These are phyloP conservation scores for Trogon melanurus DNA, from an alignment of 2,113 vertebrate species.

Conservation along the genomic window DNA sequence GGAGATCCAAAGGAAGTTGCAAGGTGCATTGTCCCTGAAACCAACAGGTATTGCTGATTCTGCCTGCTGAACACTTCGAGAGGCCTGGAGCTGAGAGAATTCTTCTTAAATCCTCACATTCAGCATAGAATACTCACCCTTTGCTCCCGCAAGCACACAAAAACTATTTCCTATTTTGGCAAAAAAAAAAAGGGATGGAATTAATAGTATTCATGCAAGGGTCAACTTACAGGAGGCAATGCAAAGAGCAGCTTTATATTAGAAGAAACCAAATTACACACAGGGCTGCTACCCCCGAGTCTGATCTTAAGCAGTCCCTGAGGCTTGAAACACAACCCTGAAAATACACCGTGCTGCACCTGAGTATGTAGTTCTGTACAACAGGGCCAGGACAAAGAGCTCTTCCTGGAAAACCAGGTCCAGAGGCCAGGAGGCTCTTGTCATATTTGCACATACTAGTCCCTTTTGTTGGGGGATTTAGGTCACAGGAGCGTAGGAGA, in stretches of 20 bases:
- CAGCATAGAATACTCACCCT: neutral
- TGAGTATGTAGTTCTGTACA: neutral
- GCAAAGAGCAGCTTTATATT: neutral
- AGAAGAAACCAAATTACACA: neutral
- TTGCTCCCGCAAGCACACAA: neutral
- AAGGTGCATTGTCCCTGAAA: neutral
- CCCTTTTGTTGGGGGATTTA: conserved; percentile 37
- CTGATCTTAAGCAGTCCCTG: neutral
- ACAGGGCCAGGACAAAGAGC: neutral
- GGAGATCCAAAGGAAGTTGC: neutral
- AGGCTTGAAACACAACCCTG: neutral
- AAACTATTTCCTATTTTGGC: neutral
- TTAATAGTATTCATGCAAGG: neutral
- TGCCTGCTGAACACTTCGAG: neutral
- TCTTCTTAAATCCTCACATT: neutral
- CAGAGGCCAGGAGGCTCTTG: conserved; percentile 21
- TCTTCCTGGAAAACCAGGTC: conserved; percentile 52
- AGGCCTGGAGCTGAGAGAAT: neutral
- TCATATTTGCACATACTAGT: neutral
- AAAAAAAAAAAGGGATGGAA: neutral
- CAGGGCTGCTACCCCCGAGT: neutral
- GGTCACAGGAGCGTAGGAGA: conserved; percentile 13
- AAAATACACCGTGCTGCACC: neutral
- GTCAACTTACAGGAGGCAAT: neutral
- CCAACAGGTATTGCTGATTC: neutral